Evolutionary conservation across 2,113 vertebrate species (phyloP).

Genomic region (Gavia stellata): DNA sequence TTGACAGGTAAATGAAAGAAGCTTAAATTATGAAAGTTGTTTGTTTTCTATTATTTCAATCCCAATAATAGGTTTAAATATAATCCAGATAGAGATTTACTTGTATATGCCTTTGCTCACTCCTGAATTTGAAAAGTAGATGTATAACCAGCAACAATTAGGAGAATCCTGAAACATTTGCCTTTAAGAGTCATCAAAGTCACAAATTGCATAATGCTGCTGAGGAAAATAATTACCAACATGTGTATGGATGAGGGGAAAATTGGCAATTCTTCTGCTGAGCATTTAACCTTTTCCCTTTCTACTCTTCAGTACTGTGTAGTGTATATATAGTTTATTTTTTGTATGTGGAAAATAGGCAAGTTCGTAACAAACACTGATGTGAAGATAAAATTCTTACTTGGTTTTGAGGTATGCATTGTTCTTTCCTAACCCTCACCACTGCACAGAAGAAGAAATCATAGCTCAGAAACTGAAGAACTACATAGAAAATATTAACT

Average conservation of each 20-base stretch:
- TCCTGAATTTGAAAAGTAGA: not conserved
- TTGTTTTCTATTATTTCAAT: not conserved
- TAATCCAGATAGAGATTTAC: not conserved
- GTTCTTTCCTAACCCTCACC: not conserved
- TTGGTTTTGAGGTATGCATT: not conserved
- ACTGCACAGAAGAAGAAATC: not conserved
- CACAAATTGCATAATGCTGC: not conserved
- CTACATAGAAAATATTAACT: not conserved
- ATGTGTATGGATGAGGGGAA: not conserved
- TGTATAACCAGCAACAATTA: not conserved
- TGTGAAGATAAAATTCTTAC: not conserved
- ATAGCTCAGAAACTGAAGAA: not conserved
- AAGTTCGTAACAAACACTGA: not conserved
- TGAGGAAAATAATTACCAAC: not conserved
- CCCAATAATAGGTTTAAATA: not conserved
- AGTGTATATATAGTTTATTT: not conserved
- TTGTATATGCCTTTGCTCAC: not conserved
- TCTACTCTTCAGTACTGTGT: not conserved
- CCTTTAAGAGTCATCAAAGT: not conserved
- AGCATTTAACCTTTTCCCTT: not conserved
- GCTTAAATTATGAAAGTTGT: not conserved
- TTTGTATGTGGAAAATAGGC: not conserved
- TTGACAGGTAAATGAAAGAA: not conserved
- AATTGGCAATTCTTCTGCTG: not conserved
- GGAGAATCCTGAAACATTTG: not conserved